Evolutionary conservation across 2,113 vertebrate species (phyloP).

Genomic region (Eulemur macaco): DNA sequence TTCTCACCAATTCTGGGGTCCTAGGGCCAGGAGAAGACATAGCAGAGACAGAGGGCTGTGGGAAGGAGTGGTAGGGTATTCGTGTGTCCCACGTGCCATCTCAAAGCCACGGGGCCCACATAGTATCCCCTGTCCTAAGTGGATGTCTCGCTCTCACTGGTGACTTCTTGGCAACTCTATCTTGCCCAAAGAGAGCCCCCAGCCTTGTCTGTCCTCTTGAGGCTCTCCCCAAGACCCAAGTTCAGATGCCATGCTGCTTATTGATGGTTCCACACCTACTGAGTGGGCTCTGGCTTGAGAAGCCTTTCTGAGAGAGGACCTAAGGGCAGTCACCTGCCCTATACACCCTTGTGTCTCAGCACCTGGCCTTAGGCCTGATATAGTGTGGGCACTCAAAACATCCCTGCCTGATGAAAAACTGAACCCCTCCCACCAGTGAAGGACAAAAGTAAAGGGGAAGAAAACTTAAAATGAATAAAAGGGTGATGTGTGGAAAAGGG

Average conservation of each 20-base stretch:
- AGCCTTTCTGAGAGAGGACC: neutral
- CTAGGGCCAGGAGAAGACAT: neutral
- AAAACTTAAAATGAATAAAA: neutral
- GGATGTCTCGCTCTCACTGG: neutral
- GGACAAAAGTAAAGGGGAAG: neutral
- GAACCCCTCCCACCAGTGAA: neutral
- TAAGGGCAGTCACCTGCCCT: neutral
- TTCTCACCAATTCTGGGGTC: neutral
- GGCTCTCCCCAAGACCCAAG: neutral
- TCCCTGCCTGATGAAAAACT: neutral
- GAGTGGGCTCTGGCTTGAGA: neutral
- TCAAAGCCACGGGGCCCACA: fast-evolving
- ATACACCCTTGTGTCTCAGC: neutral
- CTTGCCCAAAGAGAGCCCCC: too few species aligned
- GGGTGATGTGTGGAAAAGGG: too few species aligned
- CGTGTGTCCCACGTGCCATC: neutral
- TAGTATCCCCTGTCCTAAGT: neutral
- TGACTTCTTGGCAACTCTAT: neutral
- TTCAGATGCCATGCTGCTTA: neutral
- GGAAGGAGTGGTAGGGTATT: neutral
- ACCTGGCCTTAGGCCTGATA: neutral
- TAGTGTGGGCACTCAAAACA: neutral
- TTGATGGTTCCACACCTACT: neutral
- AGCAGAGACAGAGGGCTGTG: neutral
- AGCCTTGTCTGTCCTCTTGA: neutral